Percentiles rank a stretch among this genome's conserved stretches.
phyloP scores from a whole-genome alignment of 2,797 vertebrate species.

The Threskiornis aethiopicus region DNA sequence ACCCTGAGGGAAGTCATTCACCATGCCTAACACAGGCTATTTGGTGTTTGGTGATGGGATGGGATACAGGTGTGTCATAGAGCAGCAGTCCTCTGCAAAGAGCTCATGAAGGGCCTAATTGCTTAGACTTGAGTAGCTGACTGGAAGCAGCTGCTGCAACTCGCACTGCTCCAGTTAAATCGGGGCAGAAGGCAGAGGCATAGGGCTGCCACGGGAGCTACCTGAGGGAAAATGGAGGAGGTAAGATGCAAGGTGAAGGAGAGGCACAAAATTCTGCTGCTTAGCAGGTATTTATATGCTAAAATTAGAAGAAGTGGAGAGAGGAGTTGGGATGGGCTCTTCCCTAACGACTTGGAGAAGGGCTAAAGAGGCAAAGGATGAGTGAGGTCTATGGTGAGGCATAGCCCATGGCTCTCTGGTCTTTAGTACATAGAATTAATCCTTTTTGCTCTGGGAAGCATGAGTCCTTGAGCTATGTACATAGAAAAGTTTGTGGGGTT shows the following conservation, averaged over 20 bases:
- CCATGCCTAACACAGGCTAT: neutral
- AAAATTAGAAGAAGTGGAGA: neutral
- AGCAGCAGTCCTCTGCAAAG: neutral
- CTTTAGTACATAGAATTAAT: neutral
- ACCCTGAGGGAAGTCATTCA: neutral
- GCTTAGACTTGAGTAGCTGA: neutral
- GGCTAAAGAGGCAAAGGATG: neutral
- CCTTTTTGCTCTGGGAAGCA: neutral
- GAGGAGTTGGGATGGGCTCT: fast-evolving
- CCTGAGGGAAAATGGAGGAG: fast-evolving
- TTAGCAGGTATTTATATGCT: neutral
- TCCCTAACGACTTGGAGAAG: fast-evolving
- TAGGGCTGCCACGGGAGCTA: fast-evolving
- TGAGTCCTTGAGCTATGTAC: neutral
- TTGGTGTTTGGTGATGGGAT: neutral
- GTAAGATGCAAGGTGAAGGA: fast-evolving
- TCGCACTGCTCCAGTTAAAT: neutral
- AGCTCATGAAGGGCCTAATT: neutral
- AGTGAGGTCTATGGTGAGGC: neutral
- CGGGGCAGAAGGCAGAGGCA: fast-evolving
- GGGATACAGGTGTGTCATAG: neutral
- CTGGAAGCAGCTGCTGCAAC: neutral
- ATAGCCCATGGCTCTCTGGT: fast-evolving
- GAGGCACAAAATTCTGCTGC: fast-evolving
- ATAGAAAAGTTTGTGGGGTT: neutral